A percentile compares a stretch with the other conserved stretches of the same genome.
Conservation (phyloP, 2,797 vertebrate species). For the Dallia pectoralis region DNA sequence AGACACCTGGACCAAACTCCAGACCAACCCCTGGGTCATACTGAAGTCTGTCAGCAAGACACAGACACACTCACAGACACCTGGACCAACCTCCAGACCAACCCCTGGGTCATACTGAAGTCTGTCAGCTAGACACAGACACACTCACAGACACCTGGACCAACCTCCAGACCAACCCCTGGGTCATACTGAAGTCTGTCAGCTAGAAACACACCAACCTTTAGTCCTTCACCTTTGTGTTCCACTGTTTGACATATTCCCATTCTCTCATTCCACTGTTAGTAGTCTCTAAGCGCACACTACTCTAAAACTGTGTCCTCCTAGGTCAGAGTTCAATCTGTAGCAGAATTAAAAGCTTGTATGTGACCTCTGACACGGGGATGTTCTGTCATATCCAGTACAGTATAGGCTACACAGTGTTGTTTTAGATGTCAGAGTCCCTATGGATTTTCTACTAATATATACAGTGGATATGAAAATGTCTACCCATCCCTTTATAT, state of each 20-base stretch:
- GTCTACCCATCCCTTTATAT: too few species aligned
- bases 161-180: slow-evolving; percentile 84
- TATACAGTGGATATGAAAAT: too few species aligned
- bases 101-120: too few species aligned
- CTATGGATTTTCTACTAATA: neutral
- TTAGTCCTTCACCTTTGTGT: neutral
- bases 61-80: too few species aligned
- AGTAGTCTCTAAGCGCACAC: neutral
- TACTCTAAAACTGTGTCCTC: neutral
- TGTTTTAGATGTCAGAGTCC: neutral
- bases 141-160: too few species aligned
- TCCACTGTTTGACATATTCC: neutral
- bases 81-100: too few species aligned
- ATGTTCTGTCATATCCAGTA: neutral
- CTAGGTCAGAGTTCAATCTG: neutral
- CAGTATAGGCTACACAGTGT: neutral
- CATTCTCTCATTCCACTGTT: neutral
- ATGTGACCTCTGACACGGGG: neutral
- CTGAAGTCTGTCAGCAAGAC: too few species aligned
- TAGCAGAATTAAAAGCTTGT: neutral
- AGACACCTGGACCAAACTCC: too few species aligned
- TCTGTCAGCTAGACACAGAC: too few species aligned
- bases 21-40: too few species aligned
- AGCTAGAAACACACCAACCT: slow-evolving; percentile 62
- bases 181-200: slow-evolving; percentile 82